Evolutionary conservation across 2,888 invertebrate genomes (phyloP).

Genomic region (Siphlonurus alternatus): DNA sequence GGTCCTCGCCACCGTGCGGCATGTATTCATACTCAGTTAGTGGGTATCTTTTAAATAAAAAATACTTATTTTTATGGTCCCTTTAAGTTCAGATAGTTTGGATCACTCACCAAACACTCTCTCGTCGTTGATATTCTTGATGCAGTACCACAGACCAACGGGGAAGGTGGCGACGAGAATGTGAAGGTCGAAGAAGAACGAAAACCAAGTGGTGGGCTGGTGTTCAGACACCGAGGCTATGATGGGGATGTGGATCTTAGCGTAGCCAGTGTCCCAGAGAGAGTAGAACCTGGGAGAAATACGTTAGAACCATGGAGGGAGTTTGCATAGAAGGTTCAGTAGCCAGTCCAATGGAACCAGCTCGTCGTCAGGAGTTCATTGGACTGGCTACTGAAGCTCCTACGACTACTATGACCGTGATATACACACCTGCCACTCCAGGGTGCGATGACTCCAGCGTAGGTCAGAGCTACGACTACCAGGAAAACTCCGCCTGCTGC

Average conservation of each 20-base stretch:
- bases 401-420: too few relatives aligned
- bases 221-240: constrained; percentile 98
- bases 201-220: constrained; percentile 99
- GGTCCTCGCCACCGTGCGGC: too few relatives aligned
- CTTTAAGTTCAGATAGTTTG: too few relatives aligned
- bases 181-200: constrained; percentile 97
- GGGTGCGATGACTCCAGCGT: constrained; percentile 88
- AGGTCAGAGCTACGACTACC: constrained; percentile 75
- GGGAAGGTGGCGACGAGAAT: constrained; percentile 94
- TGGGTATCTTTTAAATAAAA: too few relatives aligned
- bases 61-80: too few relatives aligned
- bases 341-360: too few relatives aligned
- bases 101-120: constrained; percentile 75
- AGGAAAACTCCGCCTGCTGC: constrained; percentile 68
- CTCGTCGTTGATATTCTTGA: constrained; percentile 93
- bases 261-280: constrained; percentile 98
- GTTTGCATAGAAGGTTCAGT: background rate
- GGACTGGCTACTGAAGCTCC: too few relatives aligned
- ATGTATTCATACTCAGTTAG: too few relatives aligned
- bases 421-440: constrained; percentile 80
- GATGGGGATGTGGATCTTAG: constrained; percentile 98
- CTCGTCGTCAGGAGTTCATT: too few relatives aligned
- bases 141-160: constrained; percentile 97
- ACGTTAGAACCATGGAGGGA: background rate
- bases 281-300: constrained; percentile 68